phyloP scores from a whole-genome alignment of 2,797 vertebrate genomes.

The Lophius americanus region DNA sequence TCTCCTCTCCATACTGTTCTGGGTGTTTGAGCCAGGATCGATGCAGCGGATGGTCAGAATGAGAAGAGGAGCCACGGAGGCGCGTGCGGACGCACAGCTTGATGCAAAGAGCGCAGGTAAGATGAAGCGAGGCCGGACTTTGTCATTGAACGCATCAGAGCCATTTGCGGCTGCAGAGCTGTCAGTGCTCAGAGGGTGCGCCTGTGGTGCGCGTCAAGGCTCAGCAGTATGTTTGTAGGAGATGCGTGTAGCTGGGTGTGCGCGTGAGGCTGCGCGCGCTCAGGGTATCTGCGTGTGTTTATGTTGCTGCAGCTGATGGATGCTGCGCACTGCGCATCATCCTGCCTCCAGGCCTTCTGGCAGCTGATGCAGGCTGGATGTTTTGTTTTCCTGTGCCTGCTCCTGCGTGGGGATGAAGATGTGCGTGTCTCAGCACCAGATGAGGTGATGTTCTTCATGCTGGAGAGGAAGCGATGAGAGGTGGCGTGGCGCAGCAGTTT shows the following conservation, averaged over 20 bases:
- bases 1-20: slow-evolving; percentile 25
- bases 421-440: not conserved
- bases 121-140: slow-evolving; percentile 5
- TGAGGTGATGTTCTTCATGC: slow-evolving; percentile 43
- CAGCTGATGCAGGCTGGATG: not conserved
- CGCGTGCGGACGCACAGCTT: slow-evolving; percentile 7
- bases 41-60: not conserved
- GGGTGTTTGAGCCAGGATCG: slow-evolving; percentile 53
- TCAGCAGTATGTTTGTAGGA: slow-evolving; percentile 13
- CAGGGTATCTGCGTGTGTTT: slow-evolving; percentile 18
- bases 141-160: not conserved
- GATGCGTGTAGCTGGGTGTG: not conserved
- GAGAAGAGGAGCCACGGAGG: slow-evolving; percentile 30
- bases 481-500: slow-evolving; percentile 60
- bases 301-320: slow-evolving; percentile 50
- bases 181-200: slow-evolving; percentile 20
- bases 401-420: not conserved
- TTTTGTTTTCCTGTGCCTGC: not conserved
- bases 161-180: slow-evolving; percentile 9
- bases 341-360: slow-evolving; percentile 32
- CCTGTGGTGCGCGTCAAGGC: slow-evolving; percentile 13
- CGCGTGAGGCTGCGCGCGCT: not conserved
- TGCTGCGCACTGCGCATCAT: slow-evolving; percentile 62
- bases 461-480: slow-evolving; percentile 64
- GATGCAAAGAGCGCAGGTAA: slow-evolving; percentile 61